phyloP scores from a whole-genome alignment of 2,797 vertebrate species.

The Cuniculus paca region DNA sequence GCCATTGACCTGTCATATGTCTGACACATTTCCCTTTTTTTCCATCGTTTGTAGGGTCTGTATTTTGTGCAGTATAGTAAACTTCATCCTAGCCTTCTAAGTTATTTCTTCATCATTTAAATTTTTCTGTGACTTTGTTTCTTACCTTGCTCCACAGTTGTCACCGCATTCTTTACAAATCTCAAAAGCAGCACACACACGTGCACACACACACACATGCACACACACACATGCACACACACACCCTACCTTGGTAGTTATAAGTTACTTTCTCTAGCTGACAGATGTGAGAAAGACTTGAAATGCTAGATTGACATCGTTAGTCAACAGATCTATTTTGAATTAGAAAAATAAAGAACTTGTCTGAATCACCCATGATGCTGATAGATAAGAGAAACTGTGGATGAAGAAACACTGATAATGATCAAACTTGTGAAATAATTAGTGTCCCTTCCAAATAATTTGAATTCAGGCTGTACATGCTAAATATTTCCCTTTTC shows the following conservation, averaged over 20 bases:
- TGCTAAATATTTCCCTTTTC: not conserved
- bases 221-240: not conserved
- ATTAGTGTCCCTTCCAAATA: not conserved
- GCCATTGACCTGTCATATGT: not conserved
- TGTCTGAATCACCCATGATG: not conserved
- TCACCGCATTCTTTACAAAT: not conserved
- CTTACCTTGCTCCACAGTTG: not conserved
- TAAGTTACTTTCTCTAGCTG: not conserved
- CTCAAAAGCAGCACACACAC: not conserved
- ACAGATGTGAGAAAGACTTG: not conserved
- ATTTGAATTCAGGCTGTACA: constrained; percentile 3
- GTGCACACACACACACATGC: not conserved
- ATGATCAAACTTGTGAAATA: constrained; percentile 22
- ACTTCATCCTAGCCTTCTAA: not conserved
- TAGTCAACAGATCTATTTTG: not conserved
- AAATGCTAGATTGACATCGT: not conserved
- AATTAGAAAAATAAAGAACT: constrained; percentile 33
- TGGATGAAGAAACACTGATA: not conserved
- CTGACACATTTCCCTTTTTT: not conserved
- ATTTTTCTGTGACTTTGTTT: constrained; percentile 38
- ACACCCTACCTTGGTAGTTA: not conserved
- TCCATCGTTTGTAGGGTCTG: not conserved
- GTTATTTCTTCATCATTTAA: constrained; percentile 6
- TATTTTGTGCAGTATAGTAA: not conserved
- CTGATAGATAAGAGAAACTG: not conserved